Conservation (phyloP, 2,113 vertebrate genomes). For the Dicaeum eximium region DNA sequence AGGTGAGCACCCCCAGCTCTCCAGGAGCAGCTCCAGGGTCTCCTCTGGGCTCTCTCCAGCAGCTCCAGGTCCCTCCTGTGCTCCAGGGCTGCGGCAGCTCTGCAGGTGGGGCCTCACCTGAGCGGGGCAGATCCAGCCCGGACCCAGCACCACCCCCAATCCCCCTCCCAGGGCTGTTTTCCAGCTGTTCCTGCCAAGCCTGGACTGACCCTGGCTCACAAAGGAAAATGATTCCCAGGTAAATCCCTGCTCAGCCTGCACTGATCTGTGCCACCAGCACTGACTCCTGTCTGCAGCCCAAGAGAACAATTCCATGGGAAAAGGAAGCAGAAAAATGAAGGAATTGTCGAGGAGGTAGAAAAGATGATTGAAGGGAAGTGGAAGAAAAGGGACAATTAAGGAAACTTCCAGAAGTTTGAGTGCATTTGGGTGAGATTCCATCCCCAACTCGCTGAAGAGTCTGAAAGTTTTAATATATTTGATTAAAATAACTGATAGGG, state of each 20-base stretch:
- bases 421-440: background rate
- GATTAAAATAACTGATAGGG: background rate
- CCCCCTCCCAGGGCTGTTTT: background rate
- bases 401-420: background rate
- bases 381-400: background rate
- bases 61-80: background rate
- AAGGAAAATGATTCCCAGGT: background rate
- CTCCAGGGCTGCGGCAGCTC: background rate
- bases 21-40: background rate
- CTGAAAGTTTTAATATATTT: background rate
- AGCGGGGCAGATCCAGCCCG: background rate
- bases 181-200: background rate
- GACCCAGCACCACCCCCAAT: background rate
- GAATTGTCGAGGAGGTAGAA: background rate
- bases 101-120: background rate
- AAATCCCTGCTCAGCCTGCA: background rate
- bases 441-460: background rate
- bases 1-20: background rate
- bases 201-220: background rate
- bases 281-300: accelerated
- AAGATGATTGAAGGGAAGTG: background rate
- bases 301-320: background rate
- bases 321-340: accelerated
- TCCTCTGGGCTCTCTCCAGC: background rate
- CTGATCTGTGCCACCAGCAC: background rate